Evolutionary conservation across 92 coral and sea anemone genomes (phyloP), one percentile per base, ranked within the genome.

Genomic region (Palythoa grandiflora): DNA sequence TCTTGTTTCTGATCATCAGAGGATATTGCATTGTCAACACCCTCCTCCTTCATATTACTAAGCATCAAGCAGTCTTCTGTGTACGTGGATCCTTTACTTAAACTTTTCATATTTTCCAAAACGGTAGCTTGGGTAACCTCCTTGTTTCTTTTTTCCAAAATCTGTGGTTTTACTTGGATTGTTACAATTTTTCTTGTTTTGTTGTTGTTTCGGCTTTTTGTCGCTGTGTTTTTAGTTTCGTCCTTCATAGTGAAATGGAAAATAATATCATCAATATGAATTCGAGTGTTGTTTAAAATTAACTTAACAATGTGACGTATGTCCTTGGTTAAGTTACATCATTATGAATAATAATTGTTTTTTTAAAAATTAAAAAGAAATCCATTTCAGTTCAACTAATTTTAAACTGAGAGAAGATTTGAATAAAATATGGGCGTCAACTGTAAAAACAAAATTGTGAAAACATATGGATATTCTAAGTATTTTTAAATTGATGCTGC

Each of bases 61-160:
- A 80, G 48, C 84, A 80, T 80, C 53, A 40, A 21, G 35, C 39
- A 63, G 9, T 61, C 84, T 38, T 80, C 84, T 36, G 57, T 54
- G 38, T 61, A 61, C 54, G 13, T n/a, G 9, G 72, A 38, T 3
- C 73, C 40, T 16, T 4, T 51, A 11, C 16, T 44, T 38, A 20
- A 63, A 19, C 72, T 38, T 37, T 80, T 80, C 37, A 3, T 38
- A 15, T 44, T 61, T n/a, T 59, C 36, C n/a, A 54, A 47, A 61
- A 61, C 38, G 1, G 73, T 28, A 38, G 39, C 50, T 44, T 5
- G 5, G 50, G 50, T 44, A 44, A 44, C 37, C 14, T 12, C 17
- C 3, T 15, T 15, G 40, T n/a, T 52, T 63, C 13, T n/a, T 59
- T 63, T 61, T 63, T 80, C 59, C 84, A 38, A 21, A 28, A 28